Base-by-base conservation (phyloP, 2,113 vertebrate species). In the Calidris pygmaea region DNA sequence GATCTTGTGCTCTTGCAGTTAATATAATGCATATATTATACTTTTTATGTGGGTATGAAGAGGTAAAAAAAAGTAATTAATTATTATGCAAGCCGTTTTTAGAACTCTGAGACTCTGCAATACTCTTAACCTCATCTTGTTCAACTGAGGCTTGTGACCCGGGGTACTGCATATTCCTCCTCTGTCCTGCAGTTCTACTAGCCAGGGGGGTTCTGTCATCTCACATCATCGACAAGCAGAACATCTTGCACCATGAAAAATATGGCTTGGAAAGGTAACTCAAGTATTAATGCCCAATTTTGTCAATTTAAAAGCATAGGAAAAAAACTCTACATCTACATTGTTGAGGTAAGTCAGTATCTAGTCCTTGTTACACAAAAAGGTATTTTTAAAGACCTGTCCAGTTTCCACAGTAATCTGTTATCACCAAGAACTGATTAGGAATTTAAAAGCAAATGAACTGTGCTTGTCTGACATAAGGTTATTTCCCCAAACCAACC, bases 1-100 rank as follows among this genome's bases (percentile, higher is more conserved):
- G 14, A 59, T 3, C 48, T 58, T 18, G 24, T 29, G 39, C 11
- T 41, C 10, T 0, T 62, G 43, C n/a, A 41, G 26, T 48, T 41
- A 74, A 68, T 14, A n/a, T 1, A 45, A 29, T 1, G 3, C 5
- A 35, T 1, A 0, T 11, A 56, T 50, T 0, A 12, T 3, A 10
- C 43, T 87, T 12, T n/a, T 2, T 26, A 84, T 30, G 27, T 0
- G 6, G 13, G 56, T 16, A 24, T 0, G 14, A 92, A 50, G 7
- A 43, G 2, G 3, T 3, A 71, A 76, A 32, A 75, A 67, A 68
- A 45, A 15, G 55, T 34, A n/a, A 60, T n/a, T 1, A 27, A 34
- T 26, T 35, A 66, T 43, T 45, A n/a, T 37, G 24, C 11, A 86
- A 88, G 29, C 18, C 21, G 4, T 20, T 43, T 55, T 60, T 8